Conservation (phyloP, 2,888 invertebrate genomes). For the Lasioglossum leucozonium region DNA sequence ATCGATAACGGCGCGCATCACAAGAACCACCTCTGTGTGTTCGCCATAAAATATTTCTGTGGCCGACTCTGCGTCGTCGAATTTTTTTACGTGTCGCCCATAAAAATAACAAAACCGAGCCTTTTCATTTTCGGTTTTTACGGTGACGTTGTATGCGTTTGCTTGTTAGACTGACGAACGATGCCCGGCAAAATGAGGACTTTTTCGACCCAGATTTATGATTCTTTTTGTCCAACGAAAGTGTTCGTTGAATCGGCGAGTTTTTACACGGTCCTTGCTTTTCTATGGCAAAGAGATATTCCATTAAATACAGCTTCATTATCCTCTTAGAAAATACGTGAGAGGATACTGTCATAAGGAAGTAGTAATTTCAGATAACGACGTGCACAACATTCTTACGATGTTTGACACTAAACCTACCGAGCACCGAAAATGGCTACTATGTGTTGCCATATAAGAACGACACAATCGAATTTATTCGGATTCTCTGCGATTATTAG, state of each 20-base stretch:
- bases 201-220: not conserved
- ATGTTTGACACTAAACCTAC: too few species aligned
- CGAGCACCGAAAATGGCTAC: too few species aligned
- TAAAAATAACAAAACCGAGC: not conserved
- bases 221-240: not conserved
- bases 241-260: not conserved
- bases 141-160: not conserved
- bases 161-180: not conserved
- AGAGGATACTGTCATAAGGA: too few species aligned
- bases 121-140: not conserved
- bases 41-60: slow-evolving; percentile 12
- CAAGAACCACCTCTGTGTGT: slow-evolving; percentile 61
- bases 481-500: too few species aligned
- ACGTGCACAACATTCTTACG: too few species aligned
- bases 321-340: too few species aligned
- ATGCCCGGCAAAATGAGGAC: not conserved
- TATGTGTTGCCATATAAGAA: too few species aligned
- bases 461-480: too few species aligned
- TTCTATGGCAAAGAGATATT: too few species aligned
- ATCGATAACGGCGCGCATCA: slow-evolving; percentile 56
- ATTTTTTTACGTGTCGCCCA: not conserved
- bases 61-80: not conserved
- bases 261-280: not conserved
- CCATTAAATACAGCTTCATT: not conserved
- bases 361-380: too few species aligned